Conservation (phyloP, 2,113 vertebrate species). For the Tautogolabrus adspersus region DNA sequence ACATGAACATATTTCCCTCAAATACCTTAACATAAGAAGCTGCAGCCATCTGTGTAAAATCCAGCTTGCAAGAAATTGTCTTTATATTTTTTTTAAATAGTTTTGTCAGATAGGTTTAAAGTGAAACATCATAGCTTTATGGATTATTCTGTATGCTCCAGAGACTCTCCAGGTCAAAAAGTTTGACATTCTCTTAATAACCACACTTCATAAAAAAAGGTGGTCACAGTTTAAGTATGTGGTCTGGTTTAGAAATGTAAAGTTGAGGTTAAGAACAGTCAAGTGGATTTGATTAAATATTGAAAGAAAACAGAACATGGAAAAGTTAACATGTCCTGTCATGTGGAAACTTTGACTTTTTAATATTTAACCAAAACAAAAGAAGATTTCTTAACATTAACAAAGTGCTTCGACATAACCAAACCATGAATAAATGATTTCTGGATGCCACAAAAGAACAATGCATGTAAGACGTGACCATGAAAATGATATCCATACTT, state of each 20-base stretch:
- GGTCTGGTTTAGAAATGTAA: neutral
- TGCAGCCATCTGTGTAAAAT: neutral
- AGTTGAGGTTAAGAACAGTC: neutral
- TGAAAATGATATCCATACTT: neutral
- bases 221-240: neutral
- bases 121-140: neutral
- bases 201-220: no score
- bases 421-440: neutral
- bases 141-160: neutral
- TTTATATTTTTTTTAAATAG: neutral
- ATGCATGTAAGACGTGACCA: neutral
- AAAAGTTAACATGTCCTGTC: neutral
- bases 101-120: neutral
- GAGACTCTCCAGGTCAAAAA: neutral
- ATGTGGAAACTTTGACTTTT: neutral
- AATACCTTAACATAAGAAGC: neutral
- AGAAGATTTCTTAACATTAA: neutral
- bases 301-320: neutral
- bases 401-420: neutral
- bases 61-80: neutral
- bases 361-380: neutral
- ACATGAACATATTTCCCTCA: slow-evolving; percentile 24
- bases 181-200: neutral
- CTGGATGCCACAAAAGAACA: neutral
- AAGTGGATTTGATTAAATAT: neutral